Conservation (phyloP, 2,888 invertebrate species). For the Pammene fasciana region DNA sequence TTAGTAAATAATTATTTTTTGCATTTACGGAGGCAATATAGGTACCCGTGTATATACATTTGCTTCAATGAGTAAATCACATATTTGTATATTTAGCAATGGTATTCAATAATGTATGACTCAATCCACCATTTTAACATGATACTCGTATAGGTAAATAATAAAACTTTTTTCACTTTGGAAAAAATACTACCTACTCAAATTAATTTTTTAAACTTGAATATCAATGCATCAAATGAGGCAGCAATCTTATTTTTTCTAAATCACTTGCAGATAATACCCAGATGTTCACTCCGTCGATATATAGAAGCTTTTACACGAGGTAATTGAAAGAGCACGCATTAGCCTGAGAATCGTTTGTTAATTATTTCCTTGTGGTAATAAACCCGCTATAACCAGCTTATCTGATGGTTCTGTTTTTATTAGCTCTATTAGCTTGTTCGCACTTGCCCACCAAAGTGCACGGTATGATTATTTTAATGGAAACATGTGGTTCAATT, state of each 20-base stretch:
- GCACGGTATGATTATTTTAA: slow-evolving; percentile 33
- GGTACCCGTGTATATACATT: too few relatives aligned
- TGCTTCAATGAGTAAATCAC: too few relatives aligned
- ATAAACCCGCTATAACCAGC: slow-evolving; percentile 56
- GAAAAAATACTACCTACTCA: too few relatives aligned
- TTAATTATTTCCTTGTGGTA: slow-evolving; percentile 63
- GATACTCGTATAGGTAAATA: too few relatives aligned
- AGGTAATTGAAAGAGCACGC: slow-evolving; percentile 74
- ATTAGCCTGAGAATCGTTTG: slow-evolving; percentile 48
- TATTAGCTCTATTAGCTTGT: slow-evolving; percentile 44
- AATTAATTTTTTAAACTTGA: too few relatives aligned
- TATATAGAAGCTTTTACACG: slow-evolving; percentile 53
- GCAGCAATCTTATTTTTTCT: neutral
- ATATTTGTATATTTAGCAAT: too few relatives aligned
- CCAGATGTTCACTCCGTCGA: neutral
- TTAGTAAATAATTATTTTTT: too few relatives aligned
- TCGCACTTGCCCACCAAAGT: slow-evolving; percentile 31
- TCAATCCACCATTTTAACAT: too few relatives aligned
- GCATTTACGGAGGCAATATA: too few relatives aligned
- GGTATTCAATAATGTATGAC: too few relatives aligned
- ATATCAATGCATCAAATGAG: neutral
- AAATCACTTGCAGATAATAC: neutral
- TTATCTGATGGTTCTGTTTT: slow-evolving; percentile 55
- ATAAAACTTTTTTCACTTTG: too few relatives aligned
- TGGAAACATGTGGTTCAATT: slow-evolving; percentile 22